Evolutionary conservation across 2,797 vertebrate genomes (phyloP), one percentile per base, ranked within the genome.

Genomic region (Falco rusticolus): DNA sequence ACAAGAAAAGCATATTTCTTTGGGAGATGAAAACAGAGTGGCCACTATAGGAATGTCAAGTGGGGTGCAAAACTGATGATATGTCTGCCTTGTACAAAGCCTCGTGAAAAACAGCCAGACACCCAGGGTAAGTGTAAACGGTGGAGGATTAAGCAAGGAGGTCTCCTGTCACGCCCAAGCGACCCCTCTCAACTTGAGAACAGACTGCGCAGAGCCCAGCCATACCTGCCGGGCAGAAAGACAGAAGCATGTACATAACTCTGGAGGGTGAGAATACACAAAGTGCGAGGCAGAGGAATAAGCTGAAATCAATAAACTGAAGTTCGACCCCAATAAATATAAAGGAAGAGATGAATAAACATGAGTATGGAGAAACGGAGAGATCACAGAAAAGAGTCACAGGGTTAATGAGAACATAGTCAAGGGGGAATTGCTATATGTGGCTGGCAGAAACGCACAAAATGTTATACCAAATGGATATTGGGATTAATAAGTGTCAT

Each of bases 321-420:
- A 63, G 70, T 56, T 87, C 70, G 82, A 43, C 59, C 7, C 19
- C 3, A 13, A 48, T 65, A 94, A 94, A 88, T 87, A 69, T 45
- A 84, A 84, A 96, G 65, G 59, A 61, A 84, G 37, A 24, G 33
- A 93, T 94, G 91, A 96, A 91, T 94, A 93, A 97, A 93, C 76
- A 93, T 78, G 69, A 96, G 34, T 69, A 66, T 50, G 90, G 92
- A 86, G 90, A 87, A 93, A 94, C 18, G 1, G 66, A 79, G 37
- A 94, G 77, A 79, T 81, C 72, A 87, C 51, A 87, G 66, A 18
- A 37, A 82, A 82, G 37, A 79, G 56, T 34, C 16, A 2, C 20
- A 56, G 77, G 85, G 74, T 96, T 95, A 93, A 94, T 86, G 89
- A 95, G 85, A 91, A 82, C 66, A 63, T 11, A 76, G 45, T 68